phyloP scores from a whole-genome alignment of 2,113 vertebrate species.

The Furnarius figulus region DNA sequence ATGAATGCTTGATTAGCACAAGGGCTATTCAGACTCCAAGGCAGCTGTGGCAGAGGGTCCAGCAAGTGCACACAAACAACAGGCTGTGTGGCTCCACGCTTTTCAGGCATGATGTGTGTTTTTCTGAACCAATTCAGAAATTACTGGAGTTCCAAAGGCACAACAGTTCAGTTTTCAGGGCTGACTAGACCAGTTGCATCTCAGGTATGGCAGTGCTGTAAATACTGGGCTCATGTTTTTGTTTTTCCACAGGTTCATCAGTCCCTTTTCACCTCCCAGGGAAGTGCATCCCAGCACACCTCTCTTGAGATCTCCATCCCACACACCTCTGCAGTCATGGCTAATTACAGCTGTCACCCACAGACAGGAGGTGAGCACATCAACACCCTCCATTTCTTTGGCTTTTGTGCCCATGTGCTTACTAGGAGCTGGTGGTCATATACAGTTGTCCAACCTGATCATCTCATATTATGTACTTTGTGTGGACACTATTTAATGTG shows the following conservation, averaged over 20 bases:
- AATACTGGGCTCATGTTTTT: fast-evolving
- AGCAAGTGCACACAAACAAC: background rate
- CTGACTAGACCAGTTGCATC: background rate
- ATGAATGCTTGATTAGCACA: background rate
- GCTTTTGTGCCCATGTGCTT: background rate
- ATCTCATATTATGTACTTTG: background rate
- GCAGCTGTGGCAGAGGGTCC: background rate
- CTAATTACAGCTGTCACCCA: background rate
- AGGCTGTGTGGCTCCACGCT: background rate
- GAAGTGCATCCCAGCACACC: background rate
- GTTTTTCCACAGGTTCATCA: background rate
- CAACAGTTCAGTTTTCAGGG: background rate
- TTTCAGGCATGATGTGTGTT: background rate
- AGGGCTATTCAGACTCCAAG: background rate
- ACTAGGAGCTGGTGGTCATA: background rate
- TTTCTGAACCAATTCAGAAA: background rate
- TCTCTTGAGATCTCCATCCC: background rate
- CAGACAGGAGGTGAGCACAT: background rate
- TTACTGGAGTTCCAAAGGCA: background rate
- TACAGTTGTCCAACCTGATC: background rate
- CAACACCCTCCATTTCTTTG: background rate
- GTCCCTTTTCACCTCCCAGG: background rate
- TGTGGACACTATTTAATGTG: background rate
- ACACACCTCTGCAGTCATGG: background rate
- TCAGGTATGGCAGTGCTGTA: background rate